Conservation (phyloP, 2,113 vertebrate genomes). For the Puma concolor region DNA sequence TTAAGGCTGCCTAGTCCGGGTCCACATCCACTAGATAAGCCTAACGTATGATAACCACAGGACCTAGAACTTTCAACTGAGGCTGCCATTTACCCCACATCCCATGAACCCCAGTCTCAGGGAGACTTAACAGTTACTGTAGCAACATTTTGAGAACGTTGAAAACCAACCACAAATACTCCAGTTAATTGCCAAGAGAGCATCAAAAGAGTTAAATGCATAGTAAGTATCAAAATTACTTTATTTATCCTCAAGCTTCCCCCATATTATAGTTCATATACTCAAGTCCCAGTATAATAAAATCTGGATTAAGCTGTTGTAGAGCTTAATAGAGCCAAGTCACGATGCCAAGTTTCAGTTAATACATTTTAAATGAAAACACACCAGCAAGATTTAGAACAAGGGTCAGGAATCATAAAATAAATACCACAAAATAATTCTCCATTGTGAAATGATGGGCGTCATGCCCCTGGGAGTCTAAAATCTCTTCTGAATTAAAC, state of each 20-base stretch:
- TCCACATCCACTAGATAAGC: neutral
- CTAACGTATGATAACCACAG: neutral
- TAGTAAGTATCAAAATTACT: constrained; percentile 5
- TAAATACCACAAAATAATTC: constrained; percentile 78
- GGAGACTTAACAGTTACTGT: neutral
- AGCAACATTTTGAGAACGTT: neutral
- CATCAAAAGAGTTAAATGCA: constrained; percentile 64
- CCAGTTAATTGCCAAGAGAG: neutral
- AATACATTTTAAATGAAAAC: constrained; percentile 86
- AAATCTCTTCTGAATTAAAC: constrained; percentile 68
- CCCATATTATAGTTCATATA: constrained; percentile 46
- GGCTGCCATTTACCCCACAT: neutral
- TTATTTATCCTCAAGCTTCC: constrained; percentile 48
- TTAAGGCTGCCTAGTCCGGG: neutral
- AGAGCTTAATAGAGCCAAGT: constrained; percentile 73
- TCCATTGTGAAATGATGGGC: constrained; percentile 57
- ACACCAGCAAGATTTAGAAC: constrained; percentile 75
- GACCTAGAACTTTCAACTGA: neutral
- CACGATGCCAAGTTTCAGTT: constrained; percentile 68
- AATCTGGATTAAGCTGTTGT: constrained; percentile 80
- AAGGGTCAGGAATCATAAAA: constrained; percentile 79
- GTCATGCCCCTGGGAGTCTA: constrained; percentile 25
- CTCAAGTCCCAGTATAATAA: constrained; percentile 71
- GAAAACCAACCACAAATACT: neutral
- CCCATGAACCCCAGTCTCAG: neutral